Base-by-base conservation (phyloP, 2,113 vertebrate genomes). In the Ibidorhyncha struthersii region DNA sequence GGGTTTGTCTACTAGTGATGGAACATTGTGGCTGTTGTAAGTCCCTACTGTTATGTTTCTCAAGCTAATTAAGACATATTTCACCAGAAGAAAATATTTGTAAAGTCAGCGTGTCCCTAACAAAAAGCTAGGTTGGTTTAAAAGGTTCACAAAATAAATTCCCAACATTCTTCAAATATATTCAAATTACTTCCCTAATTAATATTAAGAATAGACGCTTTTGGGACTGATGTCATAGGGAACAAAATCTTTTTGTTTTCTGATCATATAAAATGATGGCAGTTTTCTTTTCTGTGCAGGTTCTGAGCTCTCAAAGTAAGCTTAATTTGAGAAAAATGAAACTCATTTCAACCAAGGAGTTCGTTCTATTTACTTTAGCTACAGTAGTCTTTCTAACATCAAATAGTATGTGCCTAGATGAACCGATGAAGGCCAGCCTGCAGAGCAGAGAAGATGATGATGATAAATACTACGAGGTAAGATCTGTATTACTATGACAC, bases 41-140 rank as follows among this genome's bases (percentile, higher is more conserved):
- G 93, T 91, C 76, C 55, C 86, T 83, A 96, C 92, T 89, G 77
- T 61, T 62, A n/a, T 15, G 65, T 32, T 65, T 74, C 83, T 91
- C 79, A 96, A 85, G 69, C 96, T 98, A 98, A 98, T 98, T 98
- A 98, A 95, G 90, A 96, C 45, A 81, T 90, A 63, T 85, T 97
- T 97, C 81, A 94, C 89, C 63, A 94, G 93, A 91, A 97, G 27
- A 78, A 98, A 97, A 97, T 96, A 96, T 82, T 97, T 97, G 87
- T 87, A 70, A 96, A 92, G 89, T 83, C 92, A 95, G 93, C 5
- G 7, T 91, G 94, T 97, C 92, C 97, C 77, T 65, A 93, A 94
- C 50, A 90, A 89, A 88, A 96, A 97, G 52, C 53, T 87, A 19
- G 93, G 87, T 53, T 85, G 53, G 71, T 86, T 95, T 71, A 92